Percentiles rank a stretch among this genome's conserved stretches.
These are phyloP conservation scores for Cactoblastis cactorum DNA, from an alignment of 2,888 invertebrate species.

Conservation along the genomic window DNA sequence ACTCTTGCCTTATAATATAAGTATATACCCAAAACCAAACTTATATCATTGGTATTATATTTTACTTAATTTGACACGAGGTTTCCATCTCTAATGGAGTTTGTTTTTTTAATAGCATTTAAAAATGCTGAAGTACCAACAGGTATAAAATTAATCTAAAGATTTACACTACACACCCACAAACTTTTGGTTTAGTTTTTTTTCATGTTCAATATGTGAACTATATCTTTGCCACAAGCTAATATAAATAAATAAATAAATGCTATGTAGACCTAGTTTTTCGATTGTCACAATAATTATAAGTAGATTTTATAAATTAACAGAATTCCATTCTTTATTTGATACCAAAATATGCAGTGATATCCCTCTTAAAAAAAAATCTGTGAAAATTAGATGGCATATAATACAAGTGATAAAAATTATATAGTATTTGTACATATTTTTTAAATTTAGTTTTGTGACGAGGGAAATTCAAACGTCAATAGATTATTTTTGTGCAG, in stretches of 20 bases:
- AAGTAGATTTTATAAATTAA: neutral
- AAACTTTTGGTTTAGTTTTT: neutral
- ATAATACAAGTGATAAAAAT: neutral
- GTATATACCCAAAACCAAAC: neutral
- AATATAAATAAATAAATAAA: neutral
- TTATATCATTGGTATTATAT: neutral
- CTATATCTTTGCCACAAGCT: neutral
- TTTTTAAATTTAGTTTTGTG: neutral
- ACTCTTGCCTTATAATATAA: conserved; percentile 13
- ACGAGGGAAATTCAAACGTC: neutral
- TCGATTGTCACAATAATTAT: neutral
- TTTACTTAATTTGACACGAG: conserved; percentile 14
- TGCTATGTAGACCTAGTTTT: neutral
- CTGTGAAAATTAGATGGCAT: neutral
- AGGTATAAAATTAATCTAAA: conserved; percentile 13
- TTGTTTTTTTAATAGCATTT: conserved; percentile 1
- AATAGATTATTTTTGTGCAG: neutral
- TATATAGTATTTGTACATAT: neutral
- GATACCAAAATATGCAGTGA: conserved; percentile 1
- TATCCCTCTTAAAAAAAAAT: neutral
- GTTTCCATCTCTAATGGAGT: conserved; percentile 13
- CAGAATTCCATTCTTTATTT: neutral
- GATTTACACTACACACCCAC: neutral
- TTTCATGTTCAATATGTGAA: neutral
- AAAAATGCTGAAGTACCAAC: conserved; percentile 4